Conservation (phyloP, 2,797 vertebrate genomes). For the Falco novaeseelandiae region DNA sequence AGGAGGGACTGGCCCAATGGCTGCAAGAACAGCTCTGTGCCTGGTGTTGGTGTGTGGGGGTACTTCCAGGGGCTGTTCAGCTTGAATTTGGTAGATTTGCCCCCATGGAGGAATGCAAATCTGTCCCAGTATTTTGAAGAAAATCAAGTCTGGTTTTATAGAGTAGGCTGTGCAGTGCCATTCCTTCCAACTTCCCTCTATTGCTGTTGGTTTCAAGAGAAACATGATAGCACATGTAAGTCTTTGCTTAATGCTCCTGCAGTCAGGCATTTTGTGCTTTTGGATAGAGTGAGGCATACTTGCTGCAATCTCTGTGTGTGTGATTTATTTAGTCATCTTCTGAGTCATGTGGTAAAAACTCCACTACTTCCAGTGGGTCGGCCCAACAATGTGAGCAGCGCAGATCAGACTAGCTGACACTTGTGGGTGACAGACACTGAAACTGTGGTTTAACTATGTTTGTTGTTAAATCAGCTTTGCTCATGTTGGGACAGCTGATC, state of each 20-base stretch:
- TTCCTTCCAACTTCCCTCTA: not conserved
- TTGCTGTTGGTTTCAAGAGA: not conserved
- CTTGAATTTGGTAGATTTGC: not conserved
- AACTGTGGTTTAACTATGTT: not conserved
- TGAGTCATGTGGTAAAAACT: not conserved
- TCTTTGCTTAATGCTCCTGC: not conserved
- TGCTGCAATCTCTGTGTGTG: not conserved
- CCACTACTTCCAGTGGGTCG: not conserved
- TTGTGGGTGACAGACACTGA: not conserved
- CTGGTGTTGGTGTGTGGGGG: not conserved
- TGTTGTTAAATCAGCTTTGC: not conserved
- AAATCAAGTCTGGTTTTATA: not conserved
- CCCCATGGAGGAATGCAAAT: not conserved
- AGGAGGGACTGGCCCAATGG: not conserved
- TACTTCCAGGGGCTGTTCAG: not conserved
- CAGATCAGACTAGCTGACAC: not conserved
- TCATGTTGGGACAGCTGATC: not conserved
- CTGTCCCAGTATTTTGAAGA: not conserved
- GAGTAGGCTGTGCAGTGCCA: not conserved
- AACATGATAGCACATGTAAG: not conserved
- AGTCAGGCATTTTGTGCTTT: not conserved
- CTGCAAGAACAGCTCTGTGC: not conserved
- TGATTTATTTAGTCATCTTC: not conserved
- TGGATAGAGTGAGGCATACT: not conserved
- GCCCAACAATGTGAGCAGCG: not conserved